Conservation (phyloP, 2,888 invertebrate species). For the Philonicus albiceps region DNA sequence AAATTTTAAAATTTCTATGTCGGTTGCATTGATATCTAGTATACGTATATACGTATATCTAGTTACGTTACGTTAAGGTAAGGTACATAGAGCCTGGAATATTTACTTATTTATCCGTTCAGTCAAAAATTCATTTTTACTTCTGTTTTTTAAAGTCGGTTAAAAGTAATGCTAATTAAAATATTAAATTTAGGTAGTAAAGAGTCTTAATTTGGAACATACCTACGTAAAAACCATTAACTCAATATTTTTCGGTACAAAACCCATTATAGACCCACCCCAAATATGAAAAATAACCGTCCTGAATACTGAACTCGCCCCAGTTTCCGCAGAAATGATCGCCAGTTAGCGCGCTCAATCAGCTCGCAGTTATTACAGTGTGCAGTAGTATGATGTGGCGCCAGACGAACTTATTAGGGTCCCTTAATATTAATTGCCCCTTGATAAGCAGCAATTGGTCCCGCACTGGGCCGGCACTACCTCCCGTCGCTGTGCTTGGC, state of each 20-base stretch:
- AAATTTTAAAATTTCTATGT: no score
- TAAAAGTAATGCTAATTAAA: no score
- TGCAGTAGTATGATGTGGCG: background rate
- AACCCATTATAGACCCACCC: background rate
- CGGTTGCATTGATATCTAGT: no score
- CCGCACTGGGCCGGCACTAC: background rate
- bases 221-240: no score
- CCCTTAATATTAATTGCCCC: conserved; percentile 3
- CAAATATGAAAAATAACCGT: background rate
- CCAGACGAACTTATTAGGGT: conserved; percentile 17
- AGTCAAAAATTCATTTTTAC: no score
- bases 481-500: background rate
- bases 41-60: no score
- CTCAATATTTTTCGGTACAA: background rate
- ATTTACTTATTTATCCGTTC: no score
- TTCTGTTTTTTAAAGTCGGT: no score
- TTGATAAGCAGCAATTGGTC: background rate
- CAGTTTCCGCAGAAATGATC: background rate
- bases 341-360: background rate
- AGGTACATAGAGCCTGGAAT: no score
- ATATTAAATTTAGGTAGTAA: no score
- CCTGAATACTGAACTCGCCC: background rate
- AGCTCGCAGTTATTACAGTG: background rate
- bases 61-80: no score
- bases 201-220: background rate